Percentiles rank a stretch among this genome's conserved stretches.
Evolutionary conservation across 2,113 vertebrate species (phyloP).

Genomic region (Barbus barbus): DNA sequence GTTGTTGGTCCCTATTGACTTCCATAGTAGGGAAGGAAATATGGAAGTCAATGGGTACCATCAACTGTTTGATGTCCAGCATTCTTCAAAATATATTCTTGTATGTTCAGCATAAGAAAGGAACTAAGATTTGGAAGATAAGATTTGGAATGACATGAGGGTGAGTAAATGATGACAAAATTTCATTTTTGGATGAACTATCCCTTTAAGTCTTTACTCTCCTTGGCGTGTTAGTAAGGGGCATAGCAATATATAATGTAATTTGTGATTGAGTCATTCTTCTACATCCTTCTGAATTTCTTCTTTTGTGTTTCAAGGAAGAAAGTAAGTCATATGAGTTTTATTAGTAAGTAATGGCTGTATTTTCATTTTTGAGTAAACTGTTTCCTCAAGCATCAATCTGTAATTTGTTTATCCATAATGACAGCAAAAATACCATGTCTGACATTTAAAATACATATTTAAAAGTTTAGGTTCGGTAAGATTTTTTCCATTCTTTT

Average conservation of each 20-base stretch:
- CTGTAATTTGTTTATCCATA: not conserved
- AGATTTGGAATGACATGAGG: too few species aligned
- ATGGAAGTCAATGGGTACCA: too few species aligned
- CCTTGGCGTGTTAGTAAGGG: not conserved
- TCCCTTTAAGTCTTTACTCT: not conserved
- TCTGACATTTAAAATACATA: not conserved
- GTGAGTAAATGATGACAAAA: too few species aligned
- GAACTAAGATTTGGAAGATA: too few species aligned
- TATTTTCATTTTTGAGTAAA: not conserved
- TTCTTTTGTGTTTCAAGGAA: not conserved
- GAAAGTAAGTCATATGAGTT: not conserved
- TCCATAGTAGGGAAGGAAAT: too few species aligned
- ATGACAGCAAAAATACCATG: not conserved
- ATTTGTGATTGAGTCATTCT: not conserved
- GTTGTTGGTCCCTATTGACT: too few species aligned
- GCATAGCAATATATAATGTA: not conserved
- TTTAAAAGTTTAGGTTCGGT: not conserved
- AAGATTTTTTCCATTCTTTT: not conserved
- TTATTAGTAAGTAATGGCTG: too few species aligned
- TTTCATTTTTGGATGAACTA: too few species aligned
- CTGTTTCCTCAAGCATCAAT: not conserved
- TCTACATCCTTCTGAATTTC: not conserved
- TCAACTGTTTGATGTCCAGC: too few species aligned
- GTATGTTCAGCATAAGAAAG: too few species aligned
- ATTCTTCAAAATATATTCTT: too few species aligned